Percentiles rank a stretch among this genome's conserved stretches.
These are phyloP conservation scores for Leuctra nigra DNA, from an alignment of 2,888 invertebrate genomes.

Conservation along the genomic window DNA sequence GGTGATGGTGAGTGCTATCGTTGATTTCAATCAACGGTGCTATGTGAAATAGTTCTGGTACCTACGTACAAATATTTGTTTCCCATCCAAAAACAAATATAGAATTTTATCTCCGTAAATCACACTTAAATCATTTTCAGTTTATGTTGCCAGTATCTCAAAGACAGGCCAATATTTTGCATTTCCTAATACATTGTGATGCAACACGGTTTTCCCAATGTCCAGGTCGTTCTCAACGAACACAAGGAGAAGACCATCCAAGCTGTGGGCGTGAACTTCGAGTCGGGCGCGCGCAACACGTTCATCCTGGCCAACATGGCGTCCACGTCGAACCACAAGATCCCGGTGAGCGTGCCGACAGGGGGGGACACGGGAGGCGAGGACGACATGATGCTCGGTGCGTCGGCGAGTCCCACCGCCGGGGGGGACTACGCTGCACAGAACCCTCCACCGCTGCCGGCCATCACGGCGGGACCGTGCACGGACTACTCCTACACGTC, in stretches of 20 bases:
- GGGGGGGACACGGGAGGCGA: constrained; percentile 34
- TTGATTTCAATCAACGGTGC: no score
- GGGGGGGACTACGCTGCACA: constrained; percentile 23
- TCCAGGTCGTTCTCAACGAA: constrained; percentile 41
- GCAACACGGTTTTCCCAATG: constrained; percentile 22
- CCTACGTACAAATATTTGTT: no score
- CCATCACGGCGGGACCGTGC: constrained; percentile 17
- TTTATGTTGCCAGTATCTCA: no score
- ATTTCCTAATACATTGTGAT: no score
- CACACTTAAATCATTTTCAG: no score
- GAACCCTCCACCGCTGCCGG: constrained; percentile 24
- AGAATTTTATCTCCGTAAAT: no score
- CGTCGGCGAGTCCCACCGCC: constrained; percentile 42
- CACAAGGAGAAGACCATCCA: constrained; percentile 42
- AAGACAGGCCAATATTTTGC: no score
- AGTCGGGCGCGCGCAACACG: constrained; percentile 36
- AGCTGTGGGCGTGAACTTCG: constrained; percentile 41
- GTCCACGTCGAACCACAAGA: constrained; percentile 34
- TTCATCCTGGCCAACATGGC: constrained; percentile 39
- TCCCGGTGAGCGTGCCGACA: constrained; percentile 31
- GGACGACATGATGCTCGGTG: constrained; percentile 43
- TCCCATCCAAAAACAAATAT: no score
- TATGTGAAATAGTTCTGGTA: no score
- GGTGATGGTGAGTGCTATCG: no score
- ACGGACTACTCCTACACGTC: constrained; percentile 21